Base-by-base conservation (phyloP, 2,888 invertebrate species). In the Eupithecia subfuscata region DNA sequence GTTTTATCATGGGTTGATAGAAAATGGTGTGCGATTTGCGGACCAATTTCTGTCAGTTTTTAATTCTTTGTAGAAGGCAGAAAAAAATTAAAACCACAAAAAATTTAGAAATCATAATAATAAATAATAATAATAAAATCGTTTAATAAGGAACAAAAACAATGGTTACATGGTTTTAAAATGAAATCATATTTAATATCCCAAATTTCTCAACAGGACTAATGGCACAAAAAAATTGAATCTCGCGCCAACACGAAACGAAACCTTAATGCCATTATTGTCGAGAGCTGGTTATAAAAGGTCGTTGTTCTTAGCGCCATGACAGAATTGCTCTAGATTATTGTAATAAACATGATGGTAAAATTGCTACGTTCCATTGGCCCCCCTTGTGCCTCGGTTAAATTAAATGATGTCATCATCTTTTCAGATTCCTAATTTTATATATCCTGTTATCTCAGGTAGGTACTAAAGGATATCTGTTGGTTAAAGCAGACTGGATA, bases 271-370 rank as follows among this genome's bases (percentile, higher is more conserved):
- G 25, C 25, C 25, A 60, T 22, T 48, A 48, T 22, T 52, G 52
- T n/a, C 56, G 56, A 56, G 56, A 60, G 60, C 56, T 25, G 25
- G 56, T 56, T 48, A 22, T 3, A 43, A 40, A 40, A 90, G 93
- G 91, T 94, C 93, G 90, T 92, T 91, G 93, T 92, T 91, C 91
- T 86, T 45, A 89, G 88, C 88, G 88, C 88, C 87, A 85, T 86
- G 80, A 82, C 84, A 87, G 25, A 90, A 90, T 90, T 90, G 87
- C 84, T 84, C 79, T 84, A 87, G 82, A 25, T 86, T 88, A 85
- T 82, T 73, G 70, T 75, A 78, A 78, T 79, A 77, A 40, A 75
- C 71, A 80, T 81, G 80, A 81, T 81, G 74, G 76, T 68, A 68
- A 76, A 70, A 69, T 73, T 71, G 73, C 71, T 70, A 71, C 69